Evolutionary conservation across 2,888 invertebrate species (phyloP).

Genomic region (Cantharis lateralis): DNA sequence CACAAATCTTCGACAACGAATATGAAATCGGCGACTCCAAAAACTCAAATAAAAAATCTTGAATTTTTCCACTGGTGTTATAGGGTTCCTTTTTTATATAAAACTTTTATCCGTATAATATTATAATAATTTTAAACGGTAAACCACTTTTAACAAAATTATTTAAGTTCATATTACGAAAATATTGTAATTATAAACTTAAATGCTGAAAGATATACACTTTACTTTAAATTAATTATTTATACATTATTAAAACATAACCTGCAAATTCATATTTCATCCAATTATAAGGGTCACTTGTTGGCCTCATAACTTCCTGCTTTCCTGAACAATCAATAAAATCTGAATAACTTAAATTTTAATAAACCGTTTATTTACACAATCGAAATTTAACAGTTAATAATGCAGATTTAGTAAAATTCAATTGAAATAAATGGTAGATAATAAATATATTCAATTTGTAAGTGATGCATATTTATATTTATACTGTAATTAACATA

Average conservation of each 20-base stretch:
- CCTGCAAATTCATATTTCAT: slow-evolving; percentile 1
- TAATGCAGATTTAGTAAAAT: background rate
- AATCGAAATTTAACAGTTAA: background rate
- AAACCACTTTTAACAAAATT: background rate
- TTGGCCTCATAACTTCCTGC: background rate
- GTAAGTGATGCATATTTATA: background rate
- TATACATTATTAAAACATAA: background rate
- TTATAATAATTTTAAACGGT: background rate
- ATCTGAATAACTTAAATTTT: slow-evolving; percentile 1
- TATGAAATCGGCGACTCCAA: too few relatives aligned
- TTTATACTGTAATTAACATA: background rate
- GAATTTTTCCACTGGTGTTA: too few relatives aligned
- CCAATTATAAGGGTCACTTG: slow-evolving; percentile 3
- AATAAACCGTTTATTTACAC: background rate
- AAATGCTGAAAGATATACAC: background rate
- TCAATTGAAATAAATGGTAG: background rate
- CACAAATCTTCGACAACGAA: too few relatives aligned
- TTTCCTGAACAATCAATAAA: slow-evolving; percentile 2
- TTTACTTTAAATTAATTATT: slow-evolving; percentile 1
- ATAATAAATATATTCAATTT: background rate
- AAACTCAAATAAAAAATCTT: too few relatives aligned
- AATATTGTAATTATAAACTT: background rate
- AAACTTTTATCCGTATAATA: background rate
- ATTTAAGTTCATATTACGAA: background rate
- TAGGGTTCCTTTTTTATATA: too few relatives aligned